Base-by-base conservation (phyloP, 2,113 vertebrate genomes). In the Erinaceus europaeus region DNA sequence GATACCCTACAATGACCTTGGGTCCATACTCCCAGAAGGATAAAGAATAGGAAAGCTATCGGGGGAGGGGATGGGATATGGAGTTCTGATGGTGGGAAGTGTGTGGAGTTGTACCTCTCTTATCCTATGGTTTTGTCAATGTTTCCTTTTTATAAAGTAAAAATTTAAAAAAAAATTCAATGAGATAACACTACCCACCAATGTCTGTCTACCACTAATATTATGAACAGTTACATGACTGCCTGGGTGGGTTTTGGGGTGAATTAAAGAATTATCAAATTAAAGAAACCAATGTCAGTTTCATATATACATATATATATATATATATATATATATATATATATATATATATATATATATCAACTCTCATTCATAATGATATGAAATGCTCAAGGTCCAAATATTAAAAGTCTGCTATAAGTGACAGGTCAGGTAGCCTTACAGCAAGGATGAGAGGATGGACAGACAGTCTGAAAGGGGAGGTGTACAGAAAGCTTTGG, bases 211-310 rank as follows among this genome's bases (percentile, higher is more conserved):
- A 34, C 20, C 59, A 84, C 53, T 73, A 72, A 74, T 50, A 72
- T 29, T 52, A 25, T 17, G 50, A 55, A 87, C 5, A 71, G 36
- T 18, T 32, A 79, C 44, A 42, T 75, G 55, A 53, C 13, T 65
- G 25, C 48, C 55, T 65, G n/a, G 18, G 9, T 52, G 46, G 9
- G 44, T 69, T 4, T 74, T n/a, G 42, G 27, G 76, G n/a, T 61
- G n/a, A 92, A 78, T 78, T 46, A 74, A 90, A 40, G 57, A 90
- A 78, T 79, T 64, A 88, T 17, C 61, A 82, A 88, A 82, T 40
- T 61, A 86, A 59, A 88, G 29, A 55, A 74, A n/a, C n/a, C n/a
- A n/a, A n/a, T n/a, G n/a, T n/a, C n/a, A n/a, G n/a, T n/a, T n/a
- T n/a, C n/a, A 46, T 53, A 73, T 68, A 50, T 50, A 76, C 44